phyloP scores from a whole-genome alignment of 1,140 invertebrate species.

The Drosophila setifemur region DNA sequence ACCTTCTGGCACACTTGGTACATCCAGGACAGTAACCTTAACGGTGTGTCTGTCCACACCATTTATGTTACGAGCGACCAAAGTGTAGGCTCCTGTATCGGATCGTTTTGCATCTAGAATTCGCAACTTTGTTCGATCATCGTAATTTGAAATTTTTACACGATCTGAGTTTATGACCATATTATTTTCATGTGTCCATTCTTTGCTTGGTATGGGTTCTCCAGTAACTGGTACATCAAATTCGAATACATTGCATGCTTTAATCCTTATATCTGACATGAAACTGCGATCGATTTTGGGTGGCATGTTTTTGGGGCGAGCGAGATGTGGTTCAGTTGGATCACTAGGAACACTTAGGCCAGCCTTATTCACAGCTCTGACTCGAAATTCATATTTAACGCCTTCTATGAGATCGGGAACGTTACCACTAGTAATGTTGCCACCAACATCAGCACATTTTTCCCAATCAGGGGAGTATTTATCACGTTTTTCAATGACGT shows the following conservation, averaged over 20 bases:
- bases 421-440: conserved; percentile 91
- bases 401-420: conserved; percentile 95
- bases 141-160: conserved; percentile 91
- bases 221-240: conserved; percentile 96
- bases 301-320: conserved; percentile 94
- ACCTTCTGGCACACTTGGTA: conserved; percentile 94
- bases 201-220: conserved; percentile 96
- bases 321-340: conserved; percentile 92
- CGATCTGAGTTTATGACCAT: conserved; percentile 91
- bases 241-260: conserved; percentile 96
- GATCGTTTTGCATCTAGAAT: conserved; percentile 93
- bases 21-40: conserved; percentile 94
- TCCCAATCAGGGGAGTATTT: conserved; percentile 94
- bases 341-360: conserved; percentile 96
- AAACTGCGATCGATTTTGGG: conserved; percentile 97
- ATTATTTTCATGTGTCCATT: conserved; percentile 94
- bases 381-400: conserved; percentile 96
- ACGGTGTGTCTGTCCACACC: conserved; percentile 94
- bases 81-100: conserved; percentile 94
- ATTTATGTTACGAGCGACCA: conserved; percentile 95
- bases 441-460: conserved; percentile 92
- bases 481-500: conserved; percentile 98
- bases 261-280: conserved; percentile 95
- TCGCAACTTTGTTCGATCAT: conserved; percentile 94
- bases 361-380: conserved; percentile 96